phyloP scores from a whole-genome alignment of 2,797 vertebrate species.

The Acestrorhynchus altus region DNA sequence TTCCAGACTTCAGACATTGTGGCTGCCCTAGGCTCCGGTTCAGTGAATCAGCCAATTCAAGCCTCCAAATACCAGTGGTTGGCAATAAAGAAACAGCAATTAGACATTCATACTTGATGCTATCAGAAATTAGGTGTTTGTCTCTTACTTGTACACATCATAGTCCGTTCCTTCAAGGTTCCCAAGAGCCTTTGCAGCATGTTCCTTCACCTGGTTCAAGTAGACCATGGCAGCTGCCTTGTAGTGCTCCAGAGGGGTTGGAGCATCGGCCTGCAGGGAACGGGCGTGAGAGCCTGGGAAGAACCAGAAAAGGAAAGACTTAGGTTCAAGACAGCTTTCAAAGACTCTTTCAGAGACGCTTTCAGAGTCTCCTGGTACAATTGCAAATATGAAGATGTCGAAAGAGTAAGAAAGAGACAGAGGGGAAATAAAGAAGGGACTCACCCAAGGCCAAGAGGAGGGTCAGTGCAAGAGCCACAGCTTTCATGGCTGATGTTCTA shows the following conservation, averaged over 20 bases:
- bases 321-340: not conserved
- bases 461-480: conserved; percentile 73
- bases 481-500: conserved; percentile 76
- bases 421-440: conserved; percentile 41
- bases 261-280: conserved; percentile 72
- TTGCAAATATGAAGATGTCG: not conserved
- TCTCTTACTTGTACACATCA: conserved; percentile 77
- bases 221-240: conserved; percentile 75
- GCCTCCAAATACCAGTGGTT: too few relatives aligned
- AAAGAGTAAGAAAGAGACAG: not conserved
- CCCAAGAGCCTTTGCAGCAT: conserved; percentile 70
- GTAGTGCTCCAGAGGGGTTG: conserved; percentile 71
- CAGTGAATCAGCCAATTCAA: not conserved
- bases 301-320: not conserved
- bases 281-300: conserved; percentile 76
- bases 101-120: not conserved
- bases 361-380: too few relatives aligned
- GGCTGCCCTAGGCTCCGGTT: too few relatives aligned
- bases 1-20: too few relatives aligned
- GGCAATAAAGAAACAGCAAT: not conserved
- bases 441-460: conserved; percentile 82
- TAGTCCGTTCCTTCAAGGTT: conserved; percentile 75
- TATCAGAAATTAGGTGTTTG: not conserved
- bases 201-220: conserved; percentile 74
- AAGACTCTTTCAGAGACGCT: not conserved